Percentiles rank a stretch among this genome's conserved stretches.
phyloP scores from a whole-genome alignment of 2,113 vertebrate species.

The Sula dactylatra region DNA sequence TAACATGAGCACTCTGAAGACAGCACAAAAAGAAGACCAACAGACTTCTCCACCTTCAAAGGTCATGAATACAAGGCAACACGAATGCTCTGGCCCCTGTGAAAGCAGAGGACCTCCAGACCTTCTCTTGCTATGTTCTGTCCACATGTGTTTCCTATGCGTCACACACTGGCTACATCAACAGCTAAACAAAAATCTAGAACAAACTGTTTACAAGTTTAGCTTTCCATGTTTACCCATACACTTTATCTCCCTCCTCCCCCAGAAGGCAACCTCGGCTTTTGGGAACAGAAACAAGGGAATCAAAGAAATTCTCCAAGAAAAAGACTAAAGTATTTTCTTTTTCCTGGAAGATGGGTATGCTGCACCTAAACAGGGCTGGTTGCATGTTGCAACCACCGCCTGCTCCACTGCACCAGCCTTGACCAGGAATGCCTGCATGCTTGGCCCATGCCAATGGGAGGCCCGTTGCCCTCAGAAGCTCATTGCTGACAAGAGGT shows the following conservation, averaged over 20 bases:
- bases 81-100: not conserved
- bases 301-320: not conserved
- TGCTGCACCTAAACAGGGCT: not conserved
- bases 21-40: not conserved
- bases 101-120: not conserved
- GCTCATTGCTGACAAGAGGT: not conserved
- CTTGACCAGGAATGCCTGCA: accelerated
- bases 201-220: not conserved
- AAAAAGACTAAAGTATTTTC: not conserved
- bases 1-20: not conserved
- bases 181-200: not conserved
- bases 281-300: not conserved
- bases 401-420: not conserved
- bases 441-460: not conserved
- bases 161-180: not conserved
- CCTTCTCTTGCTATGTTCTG: not conserved
- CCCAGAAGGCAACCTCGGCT: not conserved
- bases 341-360: accelerated
- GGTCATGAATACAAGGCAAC: not conserved
- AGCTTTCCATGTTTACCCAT: not conserved
- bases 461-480: not conserved
- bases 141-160: not conserved
- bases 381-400: not conserved
- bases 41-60: not conserved
- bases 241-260: not conserved